Base-by-base conservation (phyloP, 2,113 vertebrate species). In the Hippocampus mohnikei region DNA sequence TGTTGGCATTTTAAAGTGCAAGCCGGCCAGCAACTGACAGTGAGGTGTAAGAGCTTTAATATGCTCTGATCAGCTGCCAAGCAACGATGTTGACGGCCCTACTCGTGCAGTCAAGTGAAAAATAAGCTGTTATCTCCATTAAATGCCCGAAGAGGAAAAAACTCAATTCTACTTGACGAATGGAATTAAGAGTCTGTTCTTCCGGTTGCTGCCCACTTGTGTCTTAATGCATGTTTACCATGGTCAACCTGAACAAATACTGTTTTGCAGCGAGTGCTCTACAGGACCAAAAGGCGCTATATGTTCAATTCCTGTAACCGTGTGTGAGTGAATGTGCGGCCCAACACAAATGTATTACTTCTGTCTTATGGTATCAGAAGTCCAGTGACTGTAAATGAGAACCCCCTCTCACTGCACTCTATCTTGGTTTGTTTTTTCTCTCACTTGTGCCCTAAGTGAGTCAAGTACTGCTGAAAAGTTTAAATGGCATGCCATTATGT, bases 61-160 rank as follows among this genome's bases (percentile, higher is more conserved):
- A 69, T 82, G 79, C 77, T 8, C 33, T 53, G 67, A 81, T 85
- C 76, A 70, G 74, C 50, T n/a, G 59, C 60, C 52, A 53, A 23
- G 27, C 40, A 56, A 67, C 75, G 67, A 62, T 6, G 66, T 61
- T 71, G 44, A 66, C 16, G 1, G 65, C 13, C 29, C 27, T 60
- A 67, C 44, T 13, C 37, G 42, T 5, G 71, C 69, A 70, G 48
- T 62, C 68, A 74, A 68, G 33, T 70, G 74, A 86, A 85, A 84
- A 85, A 85, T 76, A 81, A 73, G 82, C 79, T 79, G 75, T 85
- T 90, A 85, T 88, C 77, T 81, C 70, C 76, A 82, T 86, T 79
- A 77, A 75, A 79, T n/a, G 84, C 74, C 76, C 81, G 72, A 82
- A 81, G 72, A 82, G 63, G 63, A 87, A 81, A 81, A 77, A 74